These are phyloP conservation scores for Archilochus colubris DNA, from an alignment of 2,113 vertebrate species.

Conservation along the genomic window DNA sequence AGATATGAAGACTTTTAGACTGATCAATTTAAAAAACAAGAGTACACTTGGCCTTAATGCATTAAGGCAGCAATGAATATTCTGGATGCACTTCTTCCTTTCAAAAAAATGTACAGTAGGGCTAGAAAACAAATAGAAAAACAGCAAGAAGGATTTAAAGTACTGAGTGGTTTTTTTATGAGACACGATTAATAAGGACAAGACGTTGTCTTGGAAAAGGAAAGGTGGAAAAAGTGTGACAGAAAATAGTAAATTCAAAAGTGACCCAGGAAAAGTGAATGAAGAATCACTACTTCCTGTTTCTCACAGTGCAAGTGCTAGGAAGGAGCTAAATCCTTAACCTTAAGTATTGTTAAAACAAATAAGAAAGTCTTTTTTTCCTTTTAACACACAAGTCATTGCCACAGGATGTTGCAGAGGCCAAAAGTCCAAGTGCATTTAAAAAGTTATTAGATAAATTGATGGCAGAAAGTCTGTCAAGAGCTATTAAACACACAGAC, in stretches of 20 bases:
- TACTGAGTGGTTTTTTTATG: neutral
- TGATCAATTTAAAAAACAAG: neutral
- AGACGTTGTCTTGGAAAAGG: neutral
- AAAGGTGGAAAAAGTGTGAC: neutral
- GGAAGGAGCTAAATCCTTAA: neutral
- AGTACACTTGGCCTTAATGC: neutral
- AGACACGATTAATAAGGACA: neutral
- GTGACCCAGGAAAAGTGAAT: neutral
- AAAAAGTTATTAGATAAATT: neutral
- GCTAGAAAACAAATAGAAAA: neutral
- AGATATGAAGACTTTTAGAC: neutral
- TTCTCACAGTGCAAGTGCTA: neutral
- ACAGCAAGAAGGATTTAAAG: neutral
- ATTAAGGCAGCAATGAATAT: constrained; percentile 6
- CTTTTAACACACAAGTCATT: neutral
- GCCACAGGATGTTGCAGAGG: neutral
- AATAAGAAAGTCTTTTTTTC: neutral
- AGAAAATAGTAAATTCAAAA: neutral
- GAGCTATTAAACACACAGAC: neutral
- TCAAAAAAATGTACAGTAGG: neutral
- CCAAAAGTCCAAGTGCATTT: neutral
- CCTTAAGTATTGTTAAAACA: neutral
- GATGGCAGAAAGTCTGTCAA: neutral
- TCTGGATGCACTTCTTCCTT: neutral
- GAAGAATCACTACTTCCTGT: neutral